These are phyloP conservation scores for Calameuta idolon DNA, from an alignment of 2,888 invertebrate species.

Conservation along the genomic window DNA sequence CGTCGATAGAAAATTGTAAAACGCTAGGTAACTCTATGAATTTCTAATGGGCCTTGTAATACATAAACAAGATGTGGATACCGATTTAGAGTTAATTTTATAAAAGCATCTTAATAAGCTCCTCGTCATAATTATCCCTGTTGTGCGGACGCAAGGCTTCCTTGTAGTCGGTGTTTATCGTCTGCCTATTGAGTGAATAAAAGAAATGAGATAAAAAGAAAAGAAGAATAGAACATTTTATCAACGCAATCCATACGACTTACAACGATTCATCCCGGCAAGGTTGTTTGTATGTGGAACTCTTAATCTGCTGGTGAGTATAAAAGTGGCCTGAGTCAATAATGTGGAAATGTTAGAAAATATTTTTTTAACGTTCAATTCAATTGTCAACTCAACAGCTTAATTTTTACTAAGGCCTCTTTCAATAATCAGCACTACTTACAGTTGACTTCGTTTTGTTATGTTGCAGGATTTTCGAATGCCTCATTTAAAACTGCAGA, in stretches of 20 bases:
- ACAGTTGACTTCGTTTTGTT: neutral
- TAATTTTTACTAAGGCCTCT: neutral
- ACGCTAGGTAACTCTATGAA: neutral
- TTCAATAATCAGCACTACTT: neutral
- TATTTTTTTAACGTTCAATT: neutral
- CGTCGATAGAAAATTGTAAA: neutral
- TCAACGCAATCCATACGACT: neutral
- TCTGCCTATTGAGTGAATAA: neutral
- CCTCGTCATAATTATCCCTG: neutral
- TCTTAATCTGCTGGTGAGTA: neutral
- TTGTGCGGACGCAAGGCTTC: neutral
- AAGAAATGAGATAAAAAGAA: neutral
- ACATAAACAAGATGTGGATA: neutral
- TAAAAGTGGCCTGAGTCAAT: neutral
- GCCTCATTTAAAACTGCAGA: neutral
- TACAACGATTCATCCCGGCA: neutral
- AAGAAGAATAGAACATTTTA: neutral
- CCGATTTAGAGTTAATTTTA: neutral
- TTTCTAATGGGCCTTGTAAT: neutral
- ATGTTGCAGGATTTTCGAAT: neutral
- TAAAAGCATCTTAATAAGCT: neutral
- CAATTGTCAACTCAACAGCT: too few species aligned
- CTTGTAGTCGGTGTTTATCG: neutral
- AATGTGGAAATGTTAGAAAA: neutral
- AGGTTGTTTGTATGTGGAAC: neutral